Base-by-base conservation (phyloP, 2,113 vertebrate species). In the Spheniscus mendiculus region DNA sequence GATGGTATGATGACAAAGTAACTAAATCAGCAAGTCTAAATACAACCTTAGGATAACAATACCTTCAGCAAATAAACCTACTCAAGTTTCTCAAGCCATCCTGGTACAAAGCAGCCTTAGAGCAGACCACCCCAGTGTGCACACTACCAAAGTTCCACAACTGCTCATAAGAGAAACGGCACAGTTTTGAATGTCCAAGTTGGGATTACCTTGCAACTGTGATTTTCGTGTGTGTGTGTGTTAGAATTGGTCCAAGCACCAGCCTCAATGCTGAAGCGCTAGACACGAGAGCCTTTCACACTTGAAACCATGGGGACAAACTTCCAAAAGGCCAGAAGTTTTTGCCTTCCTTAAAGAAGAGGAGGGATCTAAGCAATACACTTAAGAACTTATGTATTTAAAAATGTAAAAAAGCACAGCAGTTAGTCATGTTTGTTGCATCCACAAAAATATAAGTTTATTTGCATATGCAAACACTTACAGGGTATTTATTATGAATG, bases 381-480 rank as follows among this genome's bases (percentile, higher is more conserved):
- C 6, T 29, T 44, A 90, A 53, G 9, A 93, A 84, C 14, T 4
- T 40, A 6, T 25, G 7, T 40, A 20, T 65, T 90, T 29, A 83
- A 79, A 89, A 72, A 30, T 3, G 15, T 0, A 94, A 63, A 81
- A 92, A 89, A 18, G 45, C 38, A 89, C 56, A 74, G 42, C 34
- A 56, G 27, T 61, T 76, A 21, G 27, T 59, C 10, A 36, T 12
- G 8, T 76, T 82, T 83, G 38, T 32, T 87, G 26, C 10, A 77
- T 66, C 44, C 44, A 56, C 15, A 97, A 87, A 93, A 96, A 92
- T 27, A 91, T 12, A 70, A 40, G 26, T 94, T 96, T 95, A 96
- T 93, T 95, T 97, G 83, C 47, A 86, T 70, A 87, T 47, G 58
- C 59, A 96, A 95, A 92, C 76, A 80, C 38, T 83, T 34, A 83